Evolutionary conservation across 2,888 invertebrate genomes (phyloP).

Genomic region (Hydropsyche betteni): DNA sequence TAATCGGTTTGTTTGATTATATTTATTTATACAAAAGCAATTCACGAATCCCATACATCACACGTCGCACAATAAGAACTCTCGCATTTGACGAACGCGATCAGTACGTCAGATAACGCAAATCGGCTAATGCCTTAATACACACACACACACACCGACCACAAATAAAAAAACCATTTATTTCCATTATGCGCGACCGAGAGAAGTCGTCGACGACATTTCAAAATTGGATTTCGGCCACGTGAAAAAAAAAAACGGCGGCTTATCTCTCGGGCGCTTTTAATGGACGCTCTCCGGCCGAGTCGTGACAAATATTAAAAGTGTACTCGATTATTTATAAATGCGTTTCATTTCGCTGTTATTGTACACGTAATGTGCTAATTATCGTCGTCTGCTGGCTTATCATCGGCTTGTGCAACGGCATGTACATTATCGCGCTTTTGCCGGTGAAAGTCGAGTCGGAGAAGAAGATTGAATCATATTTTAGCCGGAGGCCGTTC

Average conservation of each 20-base stretch:
- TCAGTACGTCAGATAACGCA: too few species aligned
- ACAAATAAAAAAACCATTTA: too few species aligned
- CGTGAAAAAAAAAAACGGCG: not conserved
- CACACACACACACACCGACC: too few species aligned
- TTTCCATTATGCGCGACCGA: not conserved
- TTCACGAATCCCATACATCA: too few species aligned
- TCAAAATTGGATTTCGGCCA: constrained; percentile 10
- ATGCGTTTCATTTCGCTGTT: too few species aligned
- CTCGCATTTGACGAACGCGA: too few species aligned
- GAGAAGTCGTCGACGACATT: constrained; percentile 1
- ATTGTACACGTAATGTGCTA: not conserved
- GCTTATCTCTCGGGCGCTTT: constrained; percentile 4
- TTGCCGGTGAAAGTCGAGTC: constrained; percentile 20
- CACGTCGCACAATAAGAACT: too few species aligned
- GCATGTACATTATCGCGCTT: constrained; percentile 19
- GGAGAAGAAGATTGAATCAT: constrained; percentile 24
- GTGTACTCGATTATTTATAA: not conserved
- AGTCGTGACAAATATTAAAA: constrained; percentile 31
- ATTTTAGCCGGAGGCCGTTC: constrained; percentile 24
- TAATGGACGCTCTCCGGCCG: constrained; percentile 2
- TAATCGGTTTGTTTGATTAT: too few species aligned
- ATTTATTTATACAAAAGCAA: too few species aligned
- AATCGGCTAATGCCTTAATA: too few species aligned
- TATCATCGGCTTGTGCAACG: constrained; percentile 7
- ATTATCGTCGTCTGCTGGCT: constrained; percentile 14